A percentile compares a stretch with the other conserved stretches of the same genome.
phyloP scores from a whole-genome alignment of 2,797 vertebrate species.

The Phataginus tetradactyla region DNA sequence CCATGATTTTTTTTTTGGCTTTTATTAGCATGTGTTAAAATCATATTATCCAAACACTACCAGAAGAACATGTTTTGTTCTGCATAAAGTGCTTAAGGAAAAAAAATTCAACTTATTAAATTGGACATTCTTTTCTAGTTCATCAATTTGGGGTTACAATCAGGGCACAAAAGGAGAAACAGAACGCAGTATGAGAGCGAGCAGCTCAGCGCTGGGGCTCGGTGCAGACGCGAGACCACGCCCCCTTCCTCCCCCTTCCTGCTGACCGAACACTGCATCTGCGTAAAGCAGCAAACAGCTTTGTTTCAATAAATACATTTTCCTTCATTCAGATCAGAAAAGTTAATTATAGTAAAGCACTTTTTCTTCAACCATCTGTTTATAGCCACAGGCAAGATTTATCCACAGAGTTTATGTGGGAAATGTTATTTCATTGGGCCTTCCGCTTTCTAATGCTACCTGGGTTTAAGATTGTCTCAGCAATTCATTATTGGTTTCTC shows the following conservation, averaged over 20 bases:
- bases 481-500: constrained; percentile 77
- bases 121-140: constrained; percentile 81
- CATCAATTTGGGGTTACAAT: constrained; percentile 79
- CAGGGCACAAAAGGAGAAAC: constrained; percentile 78
- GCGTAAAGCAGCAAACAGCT: constrained; percentile 70
- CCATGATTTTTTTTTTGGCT: constrained; percentile 77
- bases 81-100: constrained; percentile 83
- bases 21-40: constrained; percentile 83
- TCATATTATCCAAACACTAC: constrained; percentile 81
- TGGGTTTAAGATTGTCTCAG: constrained; percentile 87
- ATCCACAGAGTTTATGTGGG: constrained; percentile 84
- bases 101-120: constrained; percentile 80
- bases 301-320: constrained; percentile 79
- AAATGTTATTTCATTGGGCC: constrained; percentile 80
- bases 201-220: constrained; percentile 70
- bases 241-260: constrained; percentile 61
- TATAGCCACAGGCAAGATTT: constrained; percentile 84
- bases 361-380: constrained; percentile 85
- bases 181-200: constrained; percentile 74
- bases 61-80: constrained; percentile 80
- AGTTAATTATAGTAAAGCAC: constrained; percentile 83
- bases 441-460: constrained; percentile 74
- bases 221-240: constrained; percentile 57
- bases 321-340: constrained; percentile 83
- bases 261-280: constrained; percentile 71